Evolutionary conservation across 2,888 invertebrate genomes (phyloP), one percentile per base, ranked within the genome.

Genomic region (Cataglyphis altisquamis): DNA sequence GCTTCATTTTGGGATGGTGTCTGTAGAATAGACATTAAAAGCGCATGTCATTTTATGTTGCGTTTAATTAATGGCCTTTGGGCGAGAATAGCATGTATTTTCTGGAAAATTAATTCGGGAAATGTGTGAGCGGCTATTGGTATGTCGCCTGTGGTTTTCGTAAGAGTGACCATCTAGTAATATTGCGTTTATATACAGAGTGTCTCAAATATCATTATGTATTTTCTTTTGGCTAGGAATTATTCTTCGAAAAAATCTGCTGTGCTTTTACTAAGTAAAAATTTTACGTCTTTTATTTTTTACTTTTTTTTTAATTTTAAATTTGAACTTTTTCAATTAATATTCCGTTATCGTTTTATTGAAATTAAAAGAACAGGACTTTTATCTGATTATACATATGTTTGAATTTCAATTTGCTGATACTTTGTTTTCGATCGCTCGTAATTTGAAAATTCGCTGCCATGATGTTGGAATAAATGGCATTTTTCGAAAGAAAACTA

Each of bases 71-170:
- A 73, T 73, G n/a, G 41, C 29, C 60, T 39, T 29, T 45, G 29
- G 41, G 41, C 73, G 15, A 36, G 29, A 39, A 36, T 25, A 29
- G 52, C 66, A 15, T 81, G 48, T 70, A 72, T 57, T 81, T 82
- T 84, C 82, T 62, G 82, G 82, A 67, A 82, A 84, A 84, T 84
- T 84, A 82, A 84, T 82, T 73, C 52, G 67, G 60, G 41, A 80
- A 84, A 81, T 84, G 73, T 41, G 70, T 57, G 41, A 55, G 39
- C 74, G 48, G n/a, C 6, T n/a, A 57, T 36, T 55, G 45, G 25
- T 66, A 62, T 36, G 8, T 52, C 55, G 73, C 29, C 73, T 52
- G 41, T 82, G 36, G n/a, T 57, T 12, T n/a, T 83, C 18, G 45
- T 15, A 55, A 39, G 41, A 64, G 68, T 62, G 63, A 25, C 45